Conservation (phyloP, 2,888 invertebrate genomes). For the Leptura quadrifasciata region DNA sequence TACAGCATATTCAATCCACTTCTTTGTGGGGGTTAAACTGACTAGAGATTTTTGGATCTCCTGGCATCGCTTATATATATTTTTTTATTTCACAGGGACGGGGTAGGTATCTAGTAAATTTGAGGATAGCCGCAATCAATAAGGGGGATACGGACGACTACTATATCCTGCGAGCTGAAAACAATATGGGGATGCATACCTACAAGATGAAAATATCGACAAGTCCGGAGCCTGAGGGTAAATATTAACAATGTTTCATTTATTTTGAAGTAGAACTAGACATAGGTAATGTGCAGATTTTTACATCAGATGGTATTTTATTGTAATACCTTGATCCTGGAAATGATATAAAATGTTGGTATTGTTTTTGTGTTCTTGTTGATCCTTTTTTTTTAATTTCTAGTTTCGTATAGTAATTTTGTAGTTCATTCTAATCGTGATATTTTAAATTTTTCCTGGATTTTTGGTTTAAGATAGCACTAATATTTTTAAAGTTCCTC, state of each 20-base stretch:
- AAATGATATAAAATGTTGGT: no score
- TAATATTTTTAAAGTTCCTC: conserved; percentile 54
- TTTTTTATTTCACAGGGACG: conserved; percentile 75
- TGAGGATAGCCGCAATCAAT: conserved; percentile 81
- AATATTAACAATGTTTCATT: conserved; percentile 48
- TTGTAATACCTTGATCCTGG: no score
- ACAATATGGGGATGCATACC: conserved; percentile 80
- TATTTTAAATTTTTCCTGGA: conserved; percentile 31
- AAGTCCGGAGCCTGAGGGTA: conserved; percentile 77
- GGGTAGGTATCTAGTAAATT: conserved; percentile 81
- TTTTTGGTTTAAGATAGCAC: conserved; percentile 26
- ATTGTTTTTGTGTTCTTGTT: no score
- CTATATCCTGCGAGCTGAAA: conserved; percentile 81
- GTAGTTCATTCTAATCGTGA: no score
- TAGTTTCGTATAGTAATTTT: no score
- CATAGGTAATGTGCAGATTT: no score
- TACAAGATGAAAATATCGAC: conserved; percentile 84
- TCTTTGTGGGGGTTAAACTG: no score
- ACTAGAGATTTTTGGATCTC: no score
- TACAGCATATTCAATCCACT: no score
- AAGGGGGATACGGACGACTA: conserved; percentile 86
- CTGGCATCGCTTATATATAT: no score
- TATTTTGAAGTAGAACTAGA: conserved; percentile 4
- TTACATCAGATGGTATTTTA: no score
- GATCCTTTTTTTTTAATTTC: no score